Evolutionary conservation across 37 sponge, comb jelly and placozoan genomes (phyloP).

Genomic region (Tethya wilhelma): DNA sequence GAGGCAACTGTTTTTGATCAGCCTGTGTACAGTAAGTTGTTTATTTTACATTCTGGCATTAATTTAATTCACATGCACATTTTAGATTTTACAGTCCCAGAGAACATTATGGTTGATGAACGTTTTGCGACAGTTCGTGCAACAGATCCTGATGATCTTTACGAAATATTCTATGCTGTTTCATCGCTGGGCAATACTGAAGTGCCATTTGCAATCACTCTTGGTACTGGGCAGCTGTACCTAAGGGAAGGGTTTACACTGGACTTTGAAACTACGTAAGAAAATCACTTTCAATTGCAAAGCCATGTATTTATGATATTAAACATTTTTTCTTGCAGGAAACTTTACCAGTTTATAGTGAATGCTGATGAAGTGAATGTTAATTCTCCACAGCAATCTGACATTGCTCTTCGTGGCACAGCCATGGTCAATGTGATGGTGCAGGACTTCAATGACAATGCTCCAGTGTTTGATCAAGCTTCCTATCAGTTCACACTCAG

Average conservation of each 20-base stretch:
- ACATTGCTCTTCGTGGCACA: constrained; percentile 1
- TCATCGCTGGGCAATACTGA: background rate
- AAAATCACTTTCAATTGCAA: background rate
- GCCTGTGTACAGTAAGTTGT: constrained; percentile 47
- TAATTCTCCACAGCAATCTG: background rate
- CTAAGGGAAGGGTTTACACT: background rate
- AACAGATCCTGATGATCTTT: constrained; percentile 31
- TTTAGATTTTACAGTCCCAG: constrained; percentile 11
- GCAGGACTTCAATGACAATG: constrained; percentile 51
- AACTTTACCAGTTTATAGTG: constrained; percentile 20
- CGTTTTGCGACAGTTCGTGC: constrained; percentile 33
- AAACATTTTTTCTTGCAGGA: background rate
- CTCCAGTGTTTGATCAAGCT: constrained; percentile 38
- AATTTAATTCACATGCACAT: background rate
- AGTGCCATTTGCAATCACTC: constrained; percentile 2
- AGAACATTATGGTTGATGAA: background rate
- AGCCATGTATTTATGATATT: background rate
- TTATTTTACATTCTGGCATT: background rate
- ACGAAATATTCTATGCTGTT: background rate
- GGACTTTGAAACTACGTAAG: constrained; percentile 41
- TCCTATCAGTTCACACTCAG: constrained; percentile 17
- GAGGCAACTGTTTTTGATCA: constrained; percentile 48
- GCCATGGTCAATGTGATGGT: constrained; percentile 42
- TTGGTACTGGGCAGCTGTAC: background rate
- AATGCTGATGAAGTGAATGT: background rate